phyloP scores from a whole-genome alignment of 2,888 invertebrate genomes.

The Tetheella fluctuosa region DNA sequence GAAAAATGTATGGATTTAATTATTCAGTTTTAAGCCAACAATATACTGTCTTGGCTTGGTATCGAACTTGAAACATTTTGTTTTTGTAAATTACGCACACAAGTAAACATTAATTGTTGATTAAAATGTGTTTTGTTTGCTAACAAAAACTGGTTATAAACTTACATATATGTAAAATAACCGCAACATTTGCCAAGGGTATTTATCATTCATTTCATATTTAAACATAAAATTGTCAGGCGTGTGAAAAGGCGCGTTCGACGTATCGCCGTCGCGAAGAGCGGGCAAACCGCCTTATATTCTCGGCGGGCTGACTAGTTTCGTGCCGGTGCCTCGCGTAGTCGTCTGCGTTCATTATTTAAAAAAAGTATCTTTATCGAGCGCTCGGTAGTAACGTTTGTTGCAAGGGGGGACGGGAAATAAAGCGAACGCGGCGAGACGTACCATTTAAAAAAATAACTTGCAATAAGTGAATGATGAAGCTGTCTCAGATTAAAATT shows the following conservation, averaged over 20 bases:
- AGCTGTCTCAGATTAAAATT: neutral
- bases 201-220: conserved; percentile 5
- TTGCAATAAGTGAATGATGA: neutral
- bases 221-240: neutral
- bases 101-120: conserved; percentile 11
- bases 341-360: conserved; percentile 24
- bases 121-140: neutral
- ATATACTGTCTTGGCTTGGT: neutral
- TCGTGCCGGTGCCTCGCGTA: conserved; percentile 28
- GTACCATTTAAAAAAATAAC: conserved; percentile 5
- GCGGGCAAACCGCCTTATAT: neutral
- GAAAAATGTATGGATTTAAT: neutral
- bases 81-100: conserved; percentile 1
- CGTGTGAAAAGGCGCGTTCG: conserved; percentile 3
- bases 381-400: conserved; percentile 28
- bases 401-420: conserved; percentile 24
- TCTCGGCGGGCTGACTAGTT: conserved; percentile 27
- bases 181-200: conserved; percentile 2
- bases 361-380: conserved; percentile 33
- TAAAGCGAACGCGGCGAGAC: conserved; percentile 30
- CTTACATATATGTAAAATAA: conserved; percentile 6
- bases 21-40: neutral
- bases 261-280: neutral
- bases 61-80: neutral
- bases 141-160: neutral